Evolutionary conservation across 2,113 vertebrate species (phyloP), one percentile per base, ranked within the genome.

Genomic region (Nerophis lumbriciformis): DNA sequence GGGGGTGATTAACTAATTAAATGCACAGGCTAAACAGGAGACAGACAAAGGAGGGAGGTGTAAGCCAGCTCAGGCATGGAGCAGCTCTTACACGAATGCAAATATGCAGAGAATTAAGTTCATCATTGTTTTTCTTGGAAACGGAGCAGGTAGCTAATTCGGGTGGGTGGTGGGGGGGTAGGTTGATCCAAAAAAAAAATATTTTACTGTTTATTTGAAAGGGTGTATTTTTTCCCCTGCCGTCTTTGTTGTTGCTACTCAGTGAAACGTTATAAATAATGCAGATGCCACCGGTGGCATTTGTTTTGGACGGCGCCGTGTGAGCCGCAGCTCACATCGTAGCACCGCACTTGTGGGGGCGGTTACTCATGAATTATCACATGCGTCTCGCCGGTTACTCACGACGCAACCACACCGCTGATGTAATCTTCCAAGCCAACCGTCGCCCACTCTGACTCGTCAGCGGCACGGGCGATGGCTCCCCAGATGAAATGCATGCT

Each of bases 1-100:
- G 65, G 67, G 90, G 83, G 79, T 76, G 83, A 91, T 91, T 90
- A 92, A 90, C 91, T 91, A 90, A 91, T 91, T 89, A 90, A 89
- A 91, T 87, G 85, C 80, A 82, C 56, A 57, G 85, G 86, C 84
- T 90, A 90, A 91, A 90, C 83, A 84, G 85, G 78, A 86, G 84
- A 75, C 70, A 89, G 85, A 89, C 82, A 87, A 83, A 87, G 66
- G 69, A 61, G 60, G 69, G 72, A 66, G 71, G 81, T 71, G 77
- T 52, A 65, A 74, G 83, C 77, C 77, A 71, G 53, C 73, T 67
- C 0, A 0, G 57, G 71, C 68, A 28, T 49, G 0, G 56, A 72
- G 69, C 28, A 8, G 59, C 79, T 86, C 76, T 39, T 8, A 39
- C 86, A 84, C 83, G 74, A 68, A 74, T 6, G 59, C 14, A 44